Evolutionary conservation across 2,113 vertebrate species (phyloP).

Genomic region (Zapornia atra): DNA sequence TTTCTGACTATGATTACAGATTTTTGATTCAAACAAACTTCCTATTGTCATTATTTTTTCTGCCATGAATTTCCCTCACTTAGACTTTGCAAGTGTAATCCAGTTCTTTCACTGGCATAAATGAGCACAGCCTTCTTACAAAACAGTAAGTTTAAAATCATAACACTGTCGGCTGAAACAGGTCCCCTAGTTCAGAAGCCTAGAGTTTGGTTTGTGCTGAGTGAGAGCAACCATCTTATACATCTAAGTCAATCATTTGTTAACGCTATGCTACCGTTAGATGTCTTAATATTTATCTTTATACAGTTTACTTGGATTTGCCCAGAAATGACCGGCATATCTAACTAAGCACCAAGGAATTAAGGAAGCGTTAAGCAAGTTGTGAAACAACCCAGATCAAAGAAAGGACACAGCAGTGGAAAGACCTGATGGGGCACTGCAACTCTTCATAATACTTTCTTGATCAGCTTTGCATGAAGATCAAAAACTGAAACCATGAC

Average conservation of each 20-base stretch:
- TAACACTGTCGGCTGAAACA: not conserved
- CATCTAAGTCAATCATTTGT: not conserved
- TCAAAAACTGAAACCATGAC: not conserved
- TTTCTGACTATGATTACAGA: not conserved
- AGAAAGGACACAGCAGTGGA: not conserved
- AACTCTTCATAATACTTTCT: not conserved
- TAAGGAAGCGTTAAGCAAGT: not conserved
- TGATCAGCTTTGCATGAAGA: not conserved
- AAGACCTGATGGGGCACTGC: not conserved
- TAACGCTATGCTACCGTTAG: not conserved
- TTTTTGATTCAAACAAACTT: not conserved
- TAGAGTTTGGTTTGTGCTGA: not conserved
- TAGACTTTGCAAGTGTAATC: not conserved
- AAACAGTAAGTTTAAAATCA: not conserved
- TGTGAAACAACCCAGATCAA: not conserved
- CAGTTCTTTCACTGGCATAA: not conserved
- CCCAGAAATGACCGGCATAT: not conserved
- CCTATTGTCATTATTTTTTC: not conserved
- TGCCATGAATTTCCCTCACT: not conserved
- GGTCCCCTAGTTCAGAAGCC: not conserved
- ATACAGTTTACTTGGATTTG: not conserved
- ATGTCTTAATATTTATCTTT: not conserved
- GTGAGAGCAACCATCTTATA: not conserved
- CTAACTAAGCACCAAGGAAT: not conserved
- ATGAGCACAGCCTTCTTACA: not conserved